phyloP scores from a whole-genome alignment of 2,888 invertebrate genomes.

The Temnothorax unifasciatus region DNA sequence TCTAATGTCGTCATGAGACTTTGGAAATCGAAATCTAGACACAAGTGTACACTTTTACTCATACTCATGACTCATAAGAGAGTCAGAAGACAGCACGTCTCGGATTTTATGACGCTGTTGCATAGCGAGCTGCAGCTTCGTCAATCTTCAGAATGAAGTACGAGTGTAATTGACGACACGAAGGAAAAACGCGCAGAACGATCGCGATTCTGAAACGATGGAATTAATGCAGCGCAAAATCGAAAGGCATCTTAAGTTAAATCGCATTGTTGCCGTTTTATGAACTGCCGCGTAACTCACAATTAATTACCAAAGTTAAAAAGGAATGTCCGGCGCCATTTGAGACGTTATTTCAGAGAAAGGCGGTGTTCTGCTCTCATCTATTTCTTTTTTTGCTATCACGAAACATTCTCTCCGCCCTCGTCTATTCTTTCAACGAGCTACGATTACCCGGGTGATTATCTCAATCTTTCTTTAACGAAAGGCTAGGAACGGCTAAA shows the following conservation, averaged over 20 bases:
- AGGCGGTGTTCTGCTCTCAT: not conserved
- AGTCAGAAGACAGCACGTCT: not conserved
- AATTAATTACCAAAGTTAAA: slow-evolving; percentile 51
- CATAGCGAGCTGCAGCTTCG: not conserved
- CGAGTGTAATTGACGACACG: not conserved
- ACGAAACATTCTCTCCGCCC: not conserved
- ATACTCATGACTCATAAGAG: not conserved
- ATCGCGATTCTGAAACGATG: not conserved
- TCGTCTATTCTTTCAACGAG: slow-evolving; percentile 15
- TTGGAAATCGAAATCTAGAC: slow-evolving; percentile 8
- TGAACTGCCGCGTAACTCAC: slow-evolving; percentile 23
- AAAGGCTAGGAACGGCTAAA: slow-evolving; percentile 18
- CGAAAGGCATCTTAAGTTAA: slow-evolving; percentile 28
- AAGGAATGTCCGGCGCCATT: slow-evolving; percentile 18
- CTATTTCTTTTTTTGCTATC: not conserved
- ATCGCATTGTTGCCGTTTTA: slow-evolving; percentile 27
- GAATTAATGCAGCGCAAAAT: slow-evolving; percentile 37
- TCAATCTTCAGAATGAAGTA: not conserved
- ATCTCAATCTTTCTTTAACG: slow-evolving; percentile 28
- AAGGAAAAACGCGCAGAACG: not conserved
- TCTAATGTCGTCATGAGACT: slow-evolving; percentile 2
- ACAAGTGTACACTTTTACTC: not conserved
- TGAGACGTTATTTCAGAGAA: slow-evolving; percentile 4
- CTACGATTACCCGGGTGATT: slow-evolving; percentile 18
- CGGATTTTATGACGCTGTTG: not conserved